Percentiles rank a stretch among this genome's conserved stretches.
Conservation (phyloP, 2,888 invertebrate genomes). For the Drosophila nigricruria region DNA sequence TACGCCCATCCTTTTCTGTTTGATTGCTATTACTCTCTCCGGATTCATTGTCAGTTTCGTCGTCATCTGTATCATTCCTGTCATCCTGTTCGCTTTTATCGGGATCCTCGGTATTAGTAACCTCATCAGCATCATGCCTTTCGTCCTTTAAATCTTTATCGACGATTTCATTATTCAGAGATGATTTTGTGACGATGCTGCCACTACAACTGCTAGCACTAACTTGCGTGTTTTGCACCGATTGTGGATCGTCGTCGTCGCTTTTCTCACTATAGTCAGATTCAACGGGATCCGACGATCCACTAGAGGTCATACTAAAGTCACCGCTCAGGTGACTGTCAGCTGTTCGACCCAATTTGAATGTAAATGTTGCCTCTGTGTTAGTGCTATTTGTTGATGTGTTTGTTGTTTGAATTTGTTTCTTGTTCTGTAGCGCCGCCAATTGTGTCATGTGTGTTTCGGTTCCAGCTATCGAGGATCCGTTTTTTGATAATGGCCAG, state of each 20-base stretch:
- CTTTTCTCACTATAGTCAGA: slow-evolving; percentile 84
- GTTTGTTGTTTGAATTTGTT: slow-evolving; percentile 36
- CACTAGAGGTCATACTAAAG: slow-evolving; percentile 78
- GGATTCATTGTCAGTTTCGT: slow-evolving; percentile 79
- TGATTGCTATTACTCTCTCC: slow-evolving; percentile 85
- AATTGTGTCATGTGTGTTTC: slow-evolving; percentile 53
- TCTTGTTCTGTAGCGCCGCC: slow-evolving; percentile 35
- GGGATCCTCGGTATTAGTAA: slow-evolving; percentile 68
- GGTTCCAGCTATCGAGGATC: slow-evolving; percentile 48
- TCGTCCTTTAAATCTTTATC: slow-evolving; percentile 63
- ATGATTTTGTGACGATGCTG: slow-evolving; percentile 49
- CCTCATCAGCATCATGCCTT: slow-evolving; percentile 70
- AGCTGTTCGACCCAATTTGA: slow-evolving; percentile 67
- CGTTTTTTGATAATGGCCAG: slow-evolving; percentile 43
- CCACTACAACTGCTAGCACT: slow-evolving; percentile 47
- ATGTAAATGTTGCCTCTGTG: slow-evolving; percentile 79
- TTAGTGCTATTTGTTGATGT: slow-evolving; percentile 52
- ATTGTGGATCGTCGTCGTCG: slow-evolving; percentile 62
- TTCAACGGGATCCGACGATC: slow-evolving; percentile 84
- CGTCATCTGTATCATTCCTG: slow-evolving; percentile 81
- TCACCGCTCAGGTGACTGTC: slow-evolving; percentile 34
- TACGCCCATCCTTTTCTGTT: slow-evolving; percentile 85
- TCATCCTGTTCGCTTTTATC: slow-evolving; percentile 78
- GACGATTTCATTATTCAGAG: slow-evolving; percentile 51
- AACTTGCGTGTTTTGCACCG: slow-evolving; percentile 10